Percentiles rank a stretch among this genome's conserved stretches.
These are phyloP conservation scores for Chelonia mydas DNA, from an alignment of 2,797 vertebrate genomes.

Conservation along the genomic window DNA sequence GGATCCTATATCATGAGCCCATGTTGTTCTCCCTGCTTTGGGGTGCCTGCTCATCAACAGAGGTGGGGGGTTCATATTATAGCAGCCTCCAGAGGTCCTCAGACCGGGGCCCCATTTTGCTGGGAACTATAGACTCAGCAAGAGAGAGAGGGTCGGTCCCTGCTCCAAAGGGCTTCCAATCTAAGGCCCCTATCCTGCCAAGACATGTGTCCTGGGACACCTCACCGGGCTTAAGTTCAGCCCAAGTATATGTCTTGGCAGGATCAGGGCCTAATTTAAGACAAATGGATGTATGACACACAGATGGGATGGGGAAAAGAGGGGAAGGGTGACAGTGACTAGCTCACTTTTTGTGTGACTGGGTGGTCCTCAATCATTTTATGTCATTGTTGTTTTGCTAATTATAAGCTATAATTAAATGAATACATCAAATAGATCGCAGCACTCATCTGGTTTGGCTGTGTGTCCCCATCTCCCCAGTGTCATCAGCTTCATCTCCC, in stretches of 20 bases:
- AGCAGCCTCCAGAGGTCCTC: fast-evolving
- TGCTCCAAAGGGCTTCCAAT: background rate
- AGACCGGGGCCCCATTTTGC: fast-evolving
- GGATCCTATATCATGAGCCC: background rate
- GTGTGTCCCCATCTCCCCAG: background rate
- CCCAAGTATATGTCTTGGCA: background rate
- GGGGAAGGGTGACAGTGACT: background rate
- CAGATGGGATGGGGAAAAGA: background rate
- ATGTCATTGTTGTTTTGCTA: background rate
- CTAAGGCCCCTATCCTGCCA: background rate
- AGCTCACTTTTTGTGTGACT: fast-evolving
- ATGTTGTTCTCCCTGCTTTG: fast-evolving
- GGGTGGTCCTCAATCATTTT: fast-evolving
- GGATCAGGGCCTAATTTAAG: background rate
- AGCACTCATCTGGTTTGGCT: fast-evolving
- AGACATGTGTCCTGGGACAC: background rate
- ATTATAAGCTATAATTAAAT: background rate
- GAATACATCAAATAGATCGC: background rate
- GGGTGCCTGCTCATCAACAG: background rate
- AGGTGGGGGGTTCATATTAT: fast-evolving
- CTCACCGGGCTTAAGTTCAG: background rate
- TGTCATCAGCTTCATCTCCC: background rate
- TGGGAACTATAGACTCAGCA: background rate
- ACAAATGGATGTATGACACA: background rate
- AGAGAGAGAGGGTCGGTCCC: fast-evolving